Percentiles rank a stretch among this genome's conserved stretches.
These are phyloP conservation scores for Sporophila hypoxantha DNA, from an alignment of 2,113 vertebrate species.

Conservation along the genomic window DNA sequence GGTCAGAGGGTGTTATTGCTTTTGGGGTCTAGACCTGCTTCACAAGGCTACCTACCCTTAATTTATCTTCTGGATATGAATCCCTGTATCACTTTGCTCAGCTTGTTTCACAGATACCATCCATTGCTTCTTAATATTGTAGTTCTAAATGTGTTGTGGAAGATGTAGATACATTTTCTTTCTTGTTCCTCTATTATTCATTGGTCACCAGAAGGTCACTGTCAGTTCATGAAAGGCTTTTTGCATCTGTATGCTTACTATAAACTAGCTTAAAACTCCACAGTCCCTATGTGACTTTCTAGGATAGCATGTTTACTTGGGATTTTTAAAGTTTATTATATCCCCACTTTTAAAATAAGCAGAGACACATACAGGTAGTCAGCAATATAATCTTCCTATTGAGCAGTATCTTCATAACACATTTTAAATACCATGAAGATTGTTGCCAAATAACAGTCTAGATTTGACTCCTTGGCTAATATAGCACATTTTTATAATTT, in stretches of 20 bases:
- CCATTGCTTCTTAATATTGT: neutral
- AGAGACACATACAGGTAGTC: neutral
- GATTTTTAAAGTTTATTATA: neutral
- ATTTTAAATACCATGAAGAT: neutral
- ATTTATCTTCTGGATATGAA: neutral
- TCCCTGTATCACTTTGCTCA: neutral
- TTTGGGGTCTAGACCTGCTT: neutral
- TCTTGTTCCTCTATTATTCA: neutral
- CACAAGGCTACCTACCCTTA: neutral
- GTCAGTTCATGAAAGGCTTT: neutral
- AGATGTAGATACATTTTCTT: neutral
- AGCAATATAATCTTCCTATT: neutral
- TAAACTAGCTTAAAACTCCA: neutral
- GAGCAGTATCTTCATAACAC: neutral
- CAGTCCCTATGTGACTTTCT: neutral
- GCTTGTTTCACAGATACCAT: neutral
- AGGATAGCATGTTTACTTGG: neutral
- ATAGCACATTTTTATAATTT: neutral
- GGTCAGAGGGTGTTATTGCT: rapidly evolving
- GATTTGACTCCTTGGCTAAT: neutral
- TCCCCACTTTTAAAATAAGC: neutral
- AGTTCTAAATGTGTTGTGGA: neutral
- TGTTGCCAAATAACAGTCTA: neutral
- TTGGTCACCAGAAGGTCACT: neutral
- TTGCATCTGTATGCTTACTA: neutral